Base-by-base conservation (phyloP, 2,888 invertebrate species). In the Rhimphoctona megacephalus region DNA sequence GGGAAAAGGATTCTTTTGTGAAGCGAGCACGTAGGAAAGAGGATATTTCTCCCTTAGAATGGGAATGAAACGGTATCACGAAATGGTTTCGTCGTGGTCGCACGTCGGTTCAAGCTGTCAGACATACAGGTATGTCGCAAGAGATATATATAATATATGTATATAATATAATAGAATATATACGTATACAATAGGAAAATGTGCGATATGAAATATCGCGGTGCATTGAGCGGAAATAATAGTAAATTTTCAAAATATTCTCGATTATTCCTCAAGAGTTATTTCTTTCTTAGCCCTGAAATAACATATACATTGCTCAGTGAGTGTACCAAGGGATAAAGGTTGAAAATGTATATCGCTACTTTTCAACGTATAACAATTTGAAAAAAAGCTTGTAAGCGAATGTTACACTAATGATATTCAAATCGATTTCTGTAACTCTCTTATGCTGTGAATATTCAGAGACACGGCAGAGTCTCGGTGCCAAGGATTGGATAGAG, bases 171-270 rank as follows among this genome's bases (percentile, higher is more conserved):
- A 57, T 25, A 30, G 5, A 5, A 57, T 30, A 17, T 30, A 17
- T 9, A 30, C 25, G 17, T 30, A 30, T 11, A 61, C 25, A 61
- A 61, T 7, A 61, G 17, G 17, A 61, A 61, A 61, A 61, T 66
- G 39, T 36, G 72, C 8, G 64, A 76, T 64, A 43, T 64, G 33
- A 76, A 64, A 76, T 49, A 64, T 64, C 76, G 64, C 46, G 64
- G 54, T 64, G 61, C 64, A 46, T 43, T n/a, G 61, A n/a, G 61
- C 64, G 64, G 46, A 76, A 64, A 76, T 46, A 49, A 76, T 54
- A 46, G 46, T 30, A 61, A 39, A 36, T 61, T 36, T 43, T 17
- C 43, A 43, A 43, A 57, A 74, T 74, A 61, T 43, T 74, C 39
- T 19, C 43, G 36, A 36, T 61, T 43, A 30, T 74, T 57, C 36